phyloP scores from a whole-genome alignment of 2,797 vertebrate genomes.

The Chelon auratus region DNA sequence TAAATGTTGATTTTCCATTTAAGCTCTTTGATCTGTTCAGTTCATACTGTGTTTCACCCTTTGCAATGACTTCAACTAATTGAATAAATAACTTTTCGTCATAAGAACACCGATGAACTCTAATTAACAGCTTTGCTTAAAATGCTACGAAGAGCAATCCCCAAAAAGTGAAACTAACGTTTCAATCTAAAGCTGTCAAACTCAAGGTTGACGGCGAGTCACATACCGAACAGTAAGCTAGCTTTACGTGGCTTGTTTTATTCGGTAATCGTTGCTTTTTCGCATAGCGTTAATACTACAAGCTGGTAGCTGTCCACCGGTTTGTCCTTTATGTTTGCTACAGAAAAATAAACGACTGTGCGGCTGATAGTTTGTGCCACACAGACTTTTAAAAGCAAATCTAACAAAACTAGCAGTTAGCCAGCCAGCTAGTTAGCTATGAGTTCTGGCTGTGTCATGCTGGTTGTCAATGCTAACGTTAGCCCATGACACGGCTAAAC shows the following conservation, averaged over 20 bases:
- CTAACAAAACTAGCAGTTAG: conserved; percentile 27
- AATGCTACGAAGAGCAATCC: neutral
- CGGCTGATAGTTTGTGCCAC: neutral
- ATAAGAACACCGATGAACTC: neutral
- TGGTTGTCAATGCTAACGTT: conserved; percentile 65
- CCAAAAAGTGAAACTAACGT: neutral
- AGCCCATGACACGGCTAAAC: conserved; percentile 76
- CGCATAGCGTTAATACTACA: neutral
- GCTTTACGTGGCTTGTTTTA: neutral
- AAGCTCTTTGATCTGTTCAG: no score
- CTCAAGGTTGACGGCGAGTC: no score
- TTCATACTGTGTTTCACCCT: no score
- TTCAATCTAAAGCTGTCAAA: neutral
- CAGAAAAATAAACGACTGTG: neutral
- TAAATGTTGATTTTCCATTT: no score
- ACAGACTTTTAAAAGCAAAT: conserved; percentile 9
- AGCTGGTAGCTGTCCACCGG: rapidly evolving
- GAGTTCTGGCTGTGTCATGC: neutral
- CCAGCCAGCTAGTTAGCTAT: neutral
- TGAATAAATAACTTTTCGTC: no score
- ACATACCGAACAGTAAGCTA: neutral
- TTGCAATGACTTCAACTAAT: no score
- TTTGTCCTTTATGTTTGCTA: neutral
- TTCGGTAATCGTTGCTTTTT: neutral
- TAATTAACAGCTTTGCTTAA: neutral